Evolutionary conservation across 2,888 invertebrate genomes (phyloP).

Genomic region (Conistra vaccinii): DNA sequence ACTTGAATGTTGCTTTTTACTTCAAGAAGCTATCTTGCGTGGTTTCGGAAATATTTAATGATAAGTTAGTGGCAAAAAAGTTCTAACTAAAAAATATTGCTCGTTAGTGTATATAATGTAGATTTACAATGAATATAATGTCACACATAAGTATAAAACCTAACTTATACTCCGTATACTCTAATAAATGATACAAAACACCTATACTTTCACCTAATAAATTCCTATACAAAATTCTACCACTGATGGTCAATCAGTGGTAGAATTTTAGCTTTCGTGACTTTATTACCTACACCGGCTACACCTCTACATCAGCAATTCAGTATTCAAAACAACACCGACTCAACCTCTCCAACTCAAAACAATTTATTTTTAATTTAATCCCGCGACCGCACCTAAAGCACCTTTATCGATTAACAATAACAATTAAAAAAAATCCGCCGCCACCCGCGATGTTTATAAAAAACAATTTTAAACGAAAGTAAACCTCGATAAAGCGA

Average conservation of each 20-base stretch:
- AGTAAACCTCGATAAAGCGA: slow-evolving; percentile 82
- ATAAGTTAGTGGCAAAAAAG: no score
- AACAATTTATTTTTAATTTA: slow-evolving; percentile 65
- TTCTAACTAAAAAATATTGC: no score
- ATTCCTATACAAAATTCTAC: no score
- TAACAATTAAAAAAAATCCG: slow-evolving; percentile 65
- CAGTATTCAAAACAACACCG: slow-evolving; percentile 2
- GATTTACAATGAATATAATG: no score
- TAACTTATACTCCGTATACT: no score
- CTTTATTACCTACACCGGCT: not conserved
- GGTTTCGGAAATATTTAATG: no score
- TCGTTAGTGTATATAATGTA: no score
- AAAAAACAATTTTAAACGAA: slow-evolving; percentile 79
- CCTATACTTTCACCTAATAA: no score
- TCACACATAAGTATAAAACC: no score
- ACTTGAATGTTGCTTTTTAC: no score
- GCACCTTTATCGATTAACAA: slow-evolving; percentile 66
- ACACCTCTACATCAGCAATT: not conserved
- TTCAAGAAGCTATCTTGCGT: no score
- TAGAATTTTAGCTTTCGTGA: not conserved
- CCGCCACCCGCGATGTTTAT: slow-evolving; percentile 77
- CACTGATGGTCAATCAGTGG: not conserved
- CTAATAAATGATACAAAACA: no score
- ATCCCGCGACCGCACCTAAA: slow-evolving; percentile 52
- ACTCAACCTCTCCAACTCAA: slow-evolving; percentile 26